A percentile compares a stretch with the other conserved stretches of the same genome.
These are phyloP conservation scores for Rhopalosiphum padi DNA, from an alignment of 1,140 invertebrate species.

Conservation along the genomic window DNA sequence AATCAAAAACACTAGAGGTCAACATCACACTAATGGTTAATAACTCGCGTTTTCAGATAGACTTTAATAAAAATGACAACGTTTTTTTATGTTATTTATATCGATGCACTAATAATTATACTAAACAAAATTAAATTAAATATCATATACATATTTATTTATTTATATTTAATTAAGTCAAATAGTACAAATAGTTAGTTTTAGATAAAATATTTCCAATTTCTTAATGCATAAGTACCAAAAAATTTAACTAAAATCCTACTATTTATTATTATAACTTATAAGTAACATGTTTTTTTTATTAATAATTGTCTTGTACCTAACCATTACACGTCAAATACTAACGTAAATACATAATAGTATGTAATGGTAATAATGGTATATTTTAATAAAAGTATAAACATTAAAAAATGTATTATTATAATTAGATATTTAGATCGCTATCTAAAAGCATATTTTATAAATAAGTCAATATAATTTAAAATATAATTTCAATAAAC, in stretches of 20 bases:
- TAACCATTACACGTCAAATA: too few species aligned
- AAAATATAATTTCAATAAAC: background rate
- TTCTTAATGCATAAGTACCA: too few species aligned
- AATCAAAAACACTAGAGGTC: background rate
- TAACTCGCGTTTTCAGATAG: background rate
- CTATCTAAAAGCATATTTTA: background rate
- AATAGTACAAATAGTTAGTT: background rate
- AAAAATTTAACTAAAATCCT: too few species aligned
- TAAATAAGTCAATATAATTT: background rate
- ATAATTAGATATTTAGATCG: conserved; percentile 1
- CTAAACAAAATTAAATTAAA: background rate
- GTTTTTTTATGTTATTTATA: background rate
- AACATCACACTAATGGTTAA: conserved; percentile 18
- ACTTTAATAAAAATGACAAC: conserved; percentile 8
- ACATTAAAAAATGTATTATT: background rate
- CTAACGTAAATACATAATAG: too few species aligned
- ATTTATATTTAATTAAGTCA: background rate
- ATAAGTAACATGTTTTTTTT: background rate
- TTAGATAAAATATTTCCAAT: background rate
- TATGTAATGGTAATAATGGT: too few species aligned
- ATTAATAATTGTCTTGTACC: too few species aligned
- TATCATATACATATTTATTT: background rate
- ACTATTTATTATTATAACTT: background rate
- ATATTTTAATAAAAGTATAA: background rate
- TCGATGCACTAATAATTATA: background rate